A percentile compares a stretch with the other conserved stretches of the same genome.
Conservation (phyloP, 37 sponge, comb jelly and placozoan genomes). For the Crambe crambe region DNA sequence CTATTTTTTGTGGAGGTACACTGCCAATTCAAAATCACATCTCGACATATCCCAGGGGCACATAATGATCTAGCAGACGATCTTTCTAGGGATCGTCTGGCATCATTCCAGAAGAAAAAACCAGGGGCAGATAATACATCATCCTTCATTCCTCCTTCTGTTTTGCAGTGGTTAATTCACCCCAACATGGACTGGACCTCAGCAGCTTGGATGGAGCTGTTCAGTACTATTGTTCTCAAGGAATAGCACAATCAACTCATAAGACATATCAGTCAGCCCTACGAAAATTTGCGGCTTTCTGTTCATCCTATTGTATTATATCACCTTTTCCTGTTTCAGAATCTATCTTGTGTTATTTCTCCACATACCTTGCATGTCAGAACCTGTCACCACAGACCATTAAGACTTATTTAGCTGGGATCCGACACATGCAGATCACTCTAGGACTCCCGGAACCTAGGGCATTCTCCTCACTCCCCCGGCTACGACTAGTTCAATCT, state of each 20-base stretch:
- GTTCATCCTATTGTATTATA: constrained; percentile 21
- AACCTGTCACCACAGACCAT: too few species aligned
- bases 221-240: constrained; percentile 26
- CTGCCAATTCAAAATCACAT: constrained; percentile 3
- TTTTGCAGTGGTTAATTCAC: constrained; percentile 19
- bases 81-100: constrained; percentile 35
- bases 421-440: too few species aligned
- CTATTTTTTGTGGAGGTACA: constrained; percentile 37
- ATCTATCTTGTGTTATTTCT: too few species aligned
- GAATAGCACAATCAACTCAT: constrained; percentile 51
- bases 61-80: constrained; percentile 47
- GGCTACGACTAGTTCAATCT: constrained; percentile 21
- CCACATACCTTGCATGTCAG: too few species aligned
- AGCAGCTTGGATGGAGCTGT: constrained; percentile 11
- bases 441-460: constrained; percentile 48
- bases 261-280: constrained; percentile 33
- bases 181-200: constrained; percentile 59
- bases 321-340: too few species aligned
- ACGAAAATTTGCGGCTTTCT: constrained; percentile 31
- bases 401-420: too few species aligned
- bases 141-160: not conserved
- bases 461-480: constrained; percentile 38
- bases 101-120: not conserved
- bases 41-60: constrained; percentile 14
- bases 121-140: not conserved